Conservation (phyloP, 2,888 invertebrate genomes). For the Thyatira batis region DNA sequence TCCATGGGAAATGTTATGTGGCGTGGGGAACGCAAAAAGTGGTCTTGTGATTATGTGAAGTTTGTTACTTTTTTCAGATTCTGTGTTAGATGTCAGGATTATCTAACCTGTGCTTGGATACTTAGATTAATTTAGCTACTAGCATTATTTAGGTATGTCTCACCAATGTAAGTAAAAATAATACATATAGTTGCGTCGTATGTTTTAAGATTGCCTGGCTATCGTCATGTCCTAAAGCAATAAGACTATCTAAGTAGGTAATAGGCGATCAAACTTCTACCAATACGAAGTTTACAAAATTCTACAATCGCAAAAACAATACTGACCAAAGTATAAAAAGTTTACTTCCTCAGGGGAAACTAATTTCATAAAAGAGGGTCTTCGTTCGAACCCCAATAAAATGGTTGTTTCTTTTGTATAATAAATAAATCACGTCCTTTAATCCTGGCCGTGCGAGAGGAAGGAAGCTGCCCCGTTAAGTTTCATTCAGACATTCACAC, state of each 20-base stretch:
- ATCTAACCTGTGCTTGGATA: too few relatives aligned
- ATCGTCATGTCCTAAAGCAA: too few relatives aligned
- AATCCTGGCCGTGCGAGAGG: conserved; percentile 29
- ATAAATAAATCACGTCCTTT: conserved; percentile 31
- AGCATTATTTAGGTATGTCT: too few relatives aligned
- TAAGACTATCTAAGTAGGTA: too few relatives aligned
- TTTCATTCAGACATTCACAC: conserved; percentile 22
- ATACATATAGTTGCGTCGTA: too few relatives aligned
- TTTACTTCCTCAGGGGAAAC: neutral
- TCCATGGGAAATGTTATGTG: conserved; percentile 59
- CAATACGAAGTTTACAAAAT: too few relatives aligned
- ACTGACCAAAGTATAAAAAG: neutral
- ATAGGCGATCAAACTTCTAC: too few relatives aligned
- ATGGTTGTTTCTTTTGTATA: neutral
- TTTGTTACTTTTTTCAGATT: neutral
- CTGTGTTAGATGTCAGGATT: too few relatives aligned
- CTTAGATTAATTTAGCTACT: too few relatives aligned
- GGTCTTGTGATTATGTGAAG: conserved; percentile 31
- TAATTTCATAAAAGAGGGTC: neutral
- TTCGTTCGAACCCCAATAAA: neutral
- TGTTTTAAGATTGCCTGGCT: too few relatives aligned
- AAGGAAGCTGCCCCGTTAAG: conserved; percentile 45
- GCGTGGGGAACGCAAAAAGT: conserved; percentile 43
- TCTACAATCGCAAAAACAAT: neutral
- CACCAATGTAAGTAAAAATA: too few relatives aligned